phyloP scores from a whole-genome alignment of 2,888 invertebrate genomes.

The Acronicta aceris region DNA sequence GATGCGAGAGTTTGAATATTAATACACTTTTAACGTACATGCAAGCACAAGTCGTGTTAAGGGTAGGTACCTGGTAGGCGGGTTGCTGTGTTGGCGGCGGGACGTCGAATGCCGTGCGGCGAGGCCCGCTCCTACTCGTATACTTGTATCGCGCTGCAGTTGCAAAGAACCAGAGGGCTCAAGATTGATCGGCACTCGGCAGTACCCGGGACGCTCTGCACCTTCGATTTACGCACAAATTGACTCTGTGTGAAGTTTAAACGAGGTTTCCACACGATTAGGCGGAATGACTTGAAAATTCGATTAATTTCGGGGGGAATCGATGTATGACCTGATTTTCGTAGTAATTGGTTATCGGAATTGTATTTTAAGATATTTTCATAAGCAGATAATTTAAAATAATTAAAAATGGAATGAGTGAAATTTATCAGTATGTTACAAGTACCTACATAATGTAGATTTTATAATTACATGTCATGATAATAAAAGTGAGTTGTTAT shows the following conservation, averaged over 20 bases:
- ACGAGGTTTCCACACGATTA: constrained; percentile 52
- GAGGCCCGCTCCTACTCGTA: constrained; percentile 41
- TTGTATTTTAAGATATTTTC: background rate
- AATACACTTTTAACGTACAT: constrained; percentile 43
- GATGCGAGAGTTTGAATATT: background rate
- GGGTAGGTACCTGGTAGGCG: constrained; percentile 65
- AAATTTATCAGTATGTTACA: no score
- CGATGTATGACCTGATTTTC: constrained; percentile 18
- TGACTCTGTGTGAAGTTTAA: constrained; percentile 60
- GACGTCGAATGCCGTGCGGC: constrained; percentile 65
- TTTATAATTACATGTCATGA: no score
- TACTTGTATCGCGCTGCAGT: constrained; percentile 69
- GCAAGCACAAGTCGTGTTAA: constrained; percentile 33
- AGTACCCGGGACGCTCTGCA: constrained; percentile 54
- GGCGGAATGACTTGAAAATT: constrained; percentile 41
- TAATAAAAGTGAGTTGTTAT: no score
- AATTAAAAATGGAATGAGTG: background rate
- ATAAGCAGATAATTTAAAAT: background rate
- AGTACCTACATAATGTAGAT: no score
- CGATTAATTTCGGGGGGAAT: constrained; percentile 44
- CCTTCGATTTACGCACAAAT: constrained; percentile 66
- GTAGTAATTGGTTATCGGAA: constrained; percentile 1
- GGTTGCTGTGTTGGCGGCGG: constrained; percentile 68
- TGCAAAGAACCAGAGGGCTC: constrained; percentile 67
- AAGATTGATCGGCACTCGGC: constrained; percentile 71